phyloP scores from a whole-genome alignment of 2,888 invertebrate species.

The Deilephila elpenor region DNA sequence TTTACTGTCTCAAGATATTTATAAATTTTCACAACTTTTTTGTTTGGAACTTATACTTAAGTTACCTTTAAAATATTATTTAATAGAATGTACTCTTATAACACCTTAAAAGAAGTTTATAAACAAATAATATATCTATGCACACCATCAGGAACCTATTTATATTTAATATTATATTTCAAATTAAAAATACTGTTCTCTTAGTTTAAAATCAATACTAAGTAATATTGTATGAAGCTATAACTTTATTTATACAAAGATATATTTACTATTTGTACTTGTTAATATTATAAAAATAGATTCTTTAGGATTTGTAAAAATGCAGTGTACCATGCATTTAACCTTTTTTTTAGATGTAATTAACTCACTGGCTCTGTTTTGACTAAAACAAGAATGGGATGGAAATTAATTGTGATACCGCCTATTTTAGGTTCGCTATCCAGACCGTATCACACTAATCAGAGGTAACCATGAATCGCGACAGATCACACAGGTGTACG shows the following conservation, averaged over 20 bases:
- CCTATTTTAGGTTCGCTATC: conserved; percentile 93
- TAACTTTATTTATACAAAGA: background rate
- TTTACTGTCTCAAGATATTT: too few relatives aligned
- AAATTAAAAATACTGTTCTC: too few relatives aligned
- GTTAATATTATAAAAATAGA: background rate
- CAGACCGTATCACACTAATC: conserved; percentile 98
- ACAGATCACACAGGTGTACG: conserved; percentile 99
- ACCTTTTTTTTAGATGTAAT: conserved; percentile 1
- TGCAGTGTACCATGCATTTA: background rate
- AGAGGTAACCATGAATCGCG: conserved; percentile 99
- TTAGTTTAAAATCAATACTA: too few relatives aligned
- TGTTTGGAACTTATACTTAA: too few relatives aligned
- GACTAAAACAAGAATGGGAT: background rate
- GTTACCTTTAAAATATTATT: too few relatives aligned
- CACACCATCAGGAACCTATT: too few relatives aligned
- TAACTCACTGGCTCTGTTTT: conserved; percentile 1
- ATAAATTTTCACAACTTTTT: too few relatives aligned
- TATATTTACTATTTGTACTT: background rate
- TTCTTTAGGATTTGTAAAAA: background rate
- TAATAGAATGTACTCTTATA: too few relatives aligned
- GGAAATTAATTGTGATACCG: background rate
- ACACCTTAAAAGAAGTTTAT: too few relatives aligned
- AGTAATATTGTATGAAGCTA: too few relatives aligned
- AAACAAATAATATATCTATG: too few relatives aligned
- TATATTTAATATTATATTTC: too few relatives aligned